Evolutionary conservation across 2,888 invertebrate species (phyloP).

Genomic region (Drosophila lutescens): DNA sequence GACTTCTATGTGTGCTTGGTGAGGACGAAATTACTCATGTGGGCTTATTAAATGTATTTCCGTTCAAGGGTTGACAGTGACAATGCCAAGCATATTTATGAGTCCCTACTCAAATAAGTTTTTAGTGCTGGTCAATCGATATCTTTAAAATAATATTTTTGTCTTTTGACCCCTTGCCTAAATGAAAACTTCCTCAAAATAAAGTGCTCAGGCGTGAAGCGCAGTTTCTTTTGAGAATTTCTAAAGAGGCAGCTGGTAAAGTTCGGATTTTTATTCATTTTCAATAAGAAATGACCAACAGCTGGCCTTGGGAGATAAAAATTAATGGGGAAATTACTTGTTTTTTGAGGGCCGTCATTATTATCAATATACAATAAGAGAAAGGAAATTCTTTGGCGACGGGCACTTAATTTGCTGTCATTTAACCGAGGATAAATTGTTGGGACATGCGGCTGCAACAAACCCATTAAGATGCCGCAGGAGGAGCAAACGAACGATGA

Average conservation of each 20-base stretch:
- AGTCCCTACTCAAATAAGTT: not conserved
- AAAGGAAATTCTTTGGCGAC: slow-evolving; percentile 51
- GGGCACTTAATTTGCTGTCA: slow-evolving; percentile 71
- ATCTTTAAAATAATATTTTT: not conserved
- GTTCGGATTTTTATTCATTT: slow-evolving; percentile 15
- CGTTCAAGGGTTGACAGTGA: slow-evolving; percentile 10
- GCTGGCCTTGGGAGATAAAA: slow-evolving; percentile 69
- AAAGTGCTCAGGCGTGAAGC: not conserved
- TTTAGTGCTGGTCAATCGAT: slow-evolving; percentile 9
- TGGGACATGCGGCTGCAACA: slow-evolving; percentile 56
- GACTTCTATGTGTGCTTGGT: slow-evolving; percentile 6
- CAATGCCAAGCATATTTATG: not conserved
- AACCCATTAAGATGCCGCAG: slow-evolving; percentile 36
- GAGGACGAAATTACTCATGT: slow-evolving; percentile 24
- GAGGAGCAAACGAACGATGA: slow-evolving; percentile 24
- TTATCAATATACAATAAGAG: slow-evolving; percentile 65
- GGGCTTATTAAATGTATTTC: slow-evolving; percentile 17
- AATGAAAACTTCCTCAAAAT: not conserved
- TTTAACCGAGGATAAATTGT: slow-evolving; percentile 72
- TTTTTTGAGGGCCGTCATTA: slow-evolving; percentile 55
- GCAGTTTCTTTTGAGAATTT: not conserved
- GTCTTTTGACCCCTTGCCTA: not conserved
- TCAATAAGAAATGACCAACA: slow-evolving; percentile 43
- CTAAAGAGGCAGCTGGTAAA: not conserved
- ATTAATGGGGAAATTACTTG: slow-evolving; percentile 62